Conservation (phyloP, 2,113 vertebrate species). For the Petroica traversi region DNA sequence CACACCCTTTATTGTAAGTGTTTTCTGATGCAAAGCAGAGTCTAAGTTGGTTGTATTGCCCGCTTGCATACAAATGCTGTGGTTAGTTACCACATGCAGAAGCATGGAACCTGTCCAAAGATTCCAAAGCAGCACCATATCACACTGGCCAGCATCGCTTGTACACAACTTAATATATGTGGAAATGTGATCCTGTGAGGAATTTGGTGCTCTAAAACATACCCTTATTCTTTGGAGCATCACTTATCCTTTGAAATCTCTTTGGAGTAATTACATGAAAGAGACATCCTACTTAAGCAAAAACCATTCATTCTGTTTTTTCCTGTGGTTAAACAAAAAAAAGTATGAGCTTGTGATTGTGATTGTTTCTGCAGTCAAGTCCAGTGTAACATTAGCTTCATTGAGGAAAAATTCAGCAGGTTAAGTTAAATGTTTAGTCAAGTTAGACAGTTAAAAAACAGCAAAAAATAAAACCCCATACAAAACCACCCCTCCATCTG, state of each 20-base stretch:
- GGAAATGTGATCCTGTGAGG: not conserved
- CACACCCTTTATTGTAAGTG: not conserved
- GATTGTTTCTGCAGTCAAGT: not conserved
- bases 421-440: not conserved
- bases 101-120: not conserved
- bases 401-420: not conserved
- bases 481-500: not conserved
- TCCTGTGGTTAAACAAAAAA: not conserved
- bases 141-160: not conserved
- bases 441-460: not conserved
- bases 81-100: not conserved
- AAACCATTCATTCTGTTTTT: not conserved
- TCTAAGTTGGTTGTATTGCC: not conserved
- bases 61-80: constrained; percentile 24
- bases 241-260: not conserved
- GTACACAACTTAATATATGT: not conserved
- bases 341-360: not conserved
- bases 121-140: not conserved
- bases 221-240: not conserved
- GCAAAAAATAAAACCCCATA: not conserved
- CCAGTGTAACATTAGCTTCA: not conserved
- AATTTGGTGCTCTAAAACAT: not conserved
- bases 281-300: not conserved
- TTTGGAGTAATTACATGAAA: not conserved
- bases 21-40: constrained; percentile 49